Conservation (phyloP, 2,113 vertebrate species). For the Todiramphus saurophagus region DNA sequence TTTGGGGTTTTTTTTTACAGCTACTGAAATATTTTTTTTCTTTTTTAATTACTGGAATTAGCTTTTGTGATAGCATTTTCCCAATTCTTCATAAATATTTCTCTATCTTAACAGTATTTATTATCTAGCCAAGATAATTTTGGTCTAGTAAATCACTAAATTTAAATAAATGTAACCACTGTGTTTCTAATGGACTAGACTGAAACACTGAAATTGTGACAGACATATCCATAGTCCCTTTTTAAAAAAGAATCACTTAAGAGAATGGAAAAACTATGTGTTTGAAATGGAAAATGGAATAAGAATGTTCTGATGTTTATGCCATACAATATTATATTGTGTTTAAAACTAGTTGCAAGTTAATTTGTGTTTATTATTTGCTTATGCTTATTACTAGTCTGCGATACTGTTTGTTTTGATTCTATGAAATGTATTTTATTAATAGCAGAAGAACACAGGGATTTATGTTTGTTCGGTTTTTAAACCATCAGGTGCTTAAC, state of each 20-base stretch:
- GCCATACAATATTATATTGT: background rate
- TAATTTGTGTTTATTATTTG: background rate
- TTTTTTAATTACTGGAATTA: background rate
- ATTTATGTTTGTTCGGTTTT: background rate
- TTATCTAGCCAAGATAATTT: background rate
- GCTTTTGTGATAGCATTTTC: background rate
- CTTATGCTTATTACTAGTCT: background rate
- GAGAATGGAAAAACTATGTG: background rate
- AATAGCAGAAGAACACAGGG: background rate
- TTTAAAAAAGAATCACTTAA: background rate
- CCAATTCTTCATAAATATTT: background rate
- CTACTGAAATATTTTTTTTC: background rate
- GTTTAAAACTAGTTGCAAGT: background rate
- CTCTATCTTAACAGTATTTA: background rate
- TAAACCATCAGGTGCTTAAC: background rate
- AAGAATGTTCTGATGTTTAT: background rate
- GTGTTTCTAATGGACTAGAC: background rate
- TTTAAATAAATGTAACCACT: background rate
- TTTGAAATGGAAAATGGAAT: background rate
- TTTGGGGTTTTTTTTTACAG: fast-evolving
- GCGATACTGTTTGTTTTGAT: background rate
- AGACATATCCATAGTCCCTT: background rate
- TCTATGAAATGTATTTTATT: background rate
- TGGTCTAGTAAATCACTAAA: background rate
- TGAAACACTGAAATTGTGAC: background rate